phyloP scores from a whole-genome alignment of 2,888 invertebrate genomes.

The Dicyrtoma fusca region DNA sequence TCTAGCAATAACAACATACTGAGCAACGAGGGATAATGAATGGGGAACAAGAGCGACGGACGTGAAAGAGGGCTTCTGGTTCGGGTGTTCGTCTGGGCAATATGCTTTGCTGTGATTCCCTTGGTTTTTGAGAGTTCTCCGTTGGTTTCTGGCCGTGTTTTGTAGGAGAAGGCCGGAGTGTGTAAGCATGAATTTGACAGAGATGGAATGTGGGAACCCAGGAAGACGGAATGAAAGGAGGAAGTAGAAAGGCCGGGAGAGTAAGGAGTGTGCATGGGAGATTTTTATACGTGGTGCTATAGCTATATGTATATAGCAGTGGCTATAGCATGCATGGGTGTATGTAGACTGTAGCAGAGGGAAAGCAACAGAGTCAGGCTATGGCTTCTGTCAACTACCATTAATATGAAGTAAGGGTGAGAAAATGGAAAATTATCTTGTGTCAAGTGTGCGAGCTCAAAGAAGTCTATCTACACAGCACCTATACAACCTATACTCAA shows the following conservation, averaged over 20 bases:
- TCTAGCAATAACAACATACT: slow-evolving; percentile 15
- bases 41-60: not conserved
- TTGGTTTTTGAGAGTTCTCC: too few species aligned
- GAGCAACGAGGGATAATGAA: slow-evolving; percentile 20
- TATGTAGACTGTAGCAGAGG: slow-evolving; percentile 8
- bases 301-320: too few species aligned
- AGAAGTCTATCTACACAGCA: too few species aligned
- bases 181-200: slow-evolving; percentile 25
- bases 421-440: slow-evolving; percentile 14
- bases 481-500: too few species aligned
- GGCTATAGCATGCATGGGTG: too few species aligned
- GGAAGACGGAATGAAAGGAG: not conserved
- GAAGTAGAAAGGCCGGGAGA: slow-evolving; percentile 1
- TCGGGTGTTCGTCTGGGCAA: not conserved
- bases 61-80: not conserved
- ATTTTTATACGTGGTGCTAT: not conserved
- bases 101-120: not conserved
- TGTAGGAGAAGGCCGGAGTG: not conserved
- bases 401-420: slow-evolving; percentile 23
- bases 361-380: too few species aligned
- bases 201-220: slow-evolving; percentile 36
- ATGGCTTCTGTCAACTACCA: slow-evolving; percentile 27
- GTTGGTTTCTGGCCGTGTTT: not conserved
- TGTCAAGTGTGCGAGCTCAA: not conserved
- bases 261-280: slow-evolving; percentile 3